A percentile compares a stretch with the other conserved stretches of the same genome.
These are phyloP conservation scores for Xiphydria camelus DNA, from an alignment of 2,888 invertebrate genomes.

Conservation along the genomic window DNA sequence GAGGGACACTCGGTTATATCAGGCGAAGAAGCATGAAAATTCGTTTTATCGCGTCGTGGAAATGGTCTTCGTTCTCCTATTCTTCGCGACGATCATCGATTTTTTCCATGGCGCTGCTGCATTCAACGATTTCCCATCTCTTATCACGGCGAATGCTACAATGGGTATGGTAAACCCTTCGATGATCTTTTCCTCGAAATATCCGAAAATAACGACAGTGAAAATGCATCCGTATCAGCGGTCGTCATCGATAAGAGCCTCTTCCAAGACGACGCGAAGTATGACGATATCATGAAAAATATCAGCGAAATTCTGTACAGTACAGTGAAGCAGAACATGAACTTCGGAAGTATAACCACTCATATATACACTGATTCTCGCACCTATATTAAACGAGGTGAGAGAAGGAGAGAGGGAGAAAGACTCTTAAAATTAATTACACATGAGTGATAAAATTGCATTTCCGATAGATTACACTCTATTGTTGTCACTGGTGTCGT, in stretches of 20 bases:
- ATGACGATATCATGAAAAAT: conserved; percentile 62
- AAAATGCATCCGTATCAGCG: conserved; percentile 57
- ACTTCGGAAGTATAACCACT: conserved; percentile 70
- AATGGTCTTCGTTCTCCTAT: background rate
- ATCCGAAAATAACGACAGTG: too few relatives aligned
- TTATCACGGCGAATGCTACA: conserved; percentile 74
- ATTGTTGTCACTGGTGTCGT: conserved; percentile 75
- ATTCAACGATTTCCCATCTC: conserved; percentile 69
- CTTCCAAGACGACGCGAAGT: conserved; percentile 62
- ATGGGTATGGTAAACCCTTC: conserved; percentile 62
- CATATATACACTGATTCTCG: conserved; percentile 71
- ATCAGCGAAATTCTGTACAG: conserved; percentile 68
- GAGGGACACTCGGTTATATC: too few relatives aligned
- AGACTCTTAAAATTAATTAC: conserved; percentile 5
- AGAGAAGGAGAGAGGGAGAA: conserved; percentile 4
- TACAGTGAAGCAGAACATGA: conserved; percentile 67
- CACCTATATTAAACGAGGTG: conserved; percentile 73
- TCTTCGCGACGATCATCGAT: background rate
- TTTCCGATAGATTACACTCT: conserved; percentile 67
- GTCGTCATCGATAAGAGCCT: conserved; percentile 73
- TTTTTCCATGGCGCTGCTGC: conserved; percentile 32
- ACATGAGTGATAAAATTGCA: too few relatives aligned
- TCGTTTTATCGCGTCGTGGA: too few relatives aligned
- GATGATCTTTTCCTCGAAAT: background rate
- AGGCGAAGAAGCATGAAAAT: too few relatives aligned